A percentile compares a stretch with the other conserved stretches of the same genome.
These are phyloP conservation scores for Heterohyrax brucei DNA, from an alignment of 2,797 vertebrate genomes.

Conservation along the genomic window DNA sequence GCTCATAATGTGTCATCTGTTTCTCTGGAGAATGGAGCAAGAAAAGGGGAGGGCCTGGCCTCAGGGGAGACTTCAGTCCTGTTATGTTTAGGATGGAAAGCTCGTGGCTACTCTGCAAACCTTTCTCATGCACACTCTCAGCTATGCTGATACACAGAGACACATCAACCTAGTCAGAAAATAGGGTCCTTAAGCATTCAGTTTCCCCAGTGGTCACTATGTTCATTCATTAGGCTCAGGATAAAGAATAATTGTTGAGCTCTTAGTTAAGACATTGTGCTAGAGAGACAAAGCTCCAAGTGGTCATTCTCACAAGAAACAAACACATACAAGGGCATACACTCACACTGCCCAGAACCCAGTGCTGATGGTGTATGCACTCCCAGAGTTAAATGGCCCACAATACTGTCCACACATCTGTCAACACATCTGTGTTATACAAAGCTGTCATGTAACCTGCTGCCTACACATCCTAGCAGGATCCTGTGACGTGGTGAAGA, in stretches of 20 bases:
- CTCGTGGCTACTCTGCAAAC: not conserved
- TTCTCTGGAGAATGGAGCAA: slow-evolving; percentile 51
- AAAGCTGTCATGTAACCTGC: slow-evolving; percentile 38
- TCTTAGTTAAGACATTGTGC: not conserved
- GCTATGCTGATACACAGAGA: not conserved
- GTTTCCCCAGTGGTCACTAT: not conserved
- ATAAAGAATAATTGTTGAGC: not conserved
- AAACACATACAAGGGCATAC: not conserved
- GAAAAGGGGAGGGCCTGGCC: not conserved
- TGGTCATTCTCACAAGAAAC: not conserved
- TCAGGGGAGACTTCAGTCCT: not conserved
- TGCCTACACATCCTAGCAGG: not conserved
- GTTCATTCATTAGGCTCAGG: not conserved
- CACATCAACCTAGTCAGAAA: not conserved
- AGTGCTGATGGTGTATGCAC: not conserved
- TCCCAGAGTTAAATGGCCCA: not conserved
- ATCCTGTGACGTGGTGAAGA: not conserved
- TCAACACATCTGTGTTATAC: not conserved
- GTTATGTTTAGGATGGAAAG: not conserved
- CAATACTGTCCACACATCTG: not conserved
- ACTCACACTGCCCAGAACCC: not conserved
- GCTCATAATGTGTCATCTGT: slow-evolving; percentile 66
- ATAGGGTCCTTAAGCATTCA: not conserved
- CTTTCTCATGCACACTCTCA: not conserved
- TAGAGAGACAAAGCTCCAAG: not conserved